Percentiles rank a stretch among this genome's conserved stretches.
Conservation (phyloP, 92 coral and sea anemone genomes). For the Paramuricea clavata region DNA sequence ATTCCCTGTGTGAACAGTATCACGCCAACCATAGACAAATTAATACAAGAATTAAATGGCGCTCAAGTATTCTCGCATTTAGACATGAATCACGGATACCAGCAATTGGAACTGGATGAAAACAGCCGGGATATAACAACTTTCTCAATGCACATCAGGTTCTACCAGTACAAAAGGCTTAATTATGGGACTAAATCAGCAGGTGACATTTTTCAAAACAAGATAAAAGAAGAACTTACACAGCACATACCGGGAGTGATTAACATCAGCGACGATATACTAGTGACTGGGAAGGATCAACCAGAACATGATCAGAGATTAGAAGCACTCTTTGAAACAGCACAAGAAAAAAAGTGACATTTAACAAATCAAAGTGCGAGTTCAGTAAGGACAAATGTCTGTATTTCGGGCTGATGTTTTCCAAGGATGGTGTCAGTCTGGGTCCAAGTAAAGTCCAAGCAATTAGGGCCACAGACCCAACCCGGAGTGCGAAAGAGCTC, state of each 20-base stretch:
- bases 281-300: constrained; percentile 47
- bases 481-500: constrained; percentile 43
- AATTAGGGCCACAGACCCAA: constrained; percentile 27
- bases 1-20: constrained; percentile 42
- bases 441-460: constrained; percentile 51
- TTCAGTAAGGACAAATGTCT: constrained; percentile 39
- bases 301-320: constrained; percentile 60
- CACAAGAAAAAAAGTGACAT: constrained; percentile 25
- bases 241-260: constrained; percentile 40
- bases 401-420: constrained; percentile 49
- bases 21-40: constrained; percentile 58
- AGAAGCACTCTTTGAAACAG: constrained; percentile 31
- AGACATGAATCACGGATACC: constrained; percentile 52
- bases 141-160: constrained; percentile 33
- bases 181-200: constrained; percentile 58
- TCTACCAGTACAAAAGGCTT: constrained; percentile 47
- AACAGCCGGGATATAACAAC: constrained; percentile 36
- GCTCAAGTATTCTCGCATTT: constrained; percentile 34
- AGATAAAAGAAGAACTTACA: constrained; percentile 22
- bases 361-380: constrained; percentile 42
- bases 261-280: constrained; percentile 62
- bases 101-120: constrained; percentile 42
- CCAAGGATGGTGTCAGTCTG: constrained; percentile 54
- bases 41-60: constrained; percentile 53
- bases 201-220: constrained; percentile 48